Base-by-base conservation (phyloP, 1,140 invertebrate genomes). In the Drosophila nikananu region DNA sequence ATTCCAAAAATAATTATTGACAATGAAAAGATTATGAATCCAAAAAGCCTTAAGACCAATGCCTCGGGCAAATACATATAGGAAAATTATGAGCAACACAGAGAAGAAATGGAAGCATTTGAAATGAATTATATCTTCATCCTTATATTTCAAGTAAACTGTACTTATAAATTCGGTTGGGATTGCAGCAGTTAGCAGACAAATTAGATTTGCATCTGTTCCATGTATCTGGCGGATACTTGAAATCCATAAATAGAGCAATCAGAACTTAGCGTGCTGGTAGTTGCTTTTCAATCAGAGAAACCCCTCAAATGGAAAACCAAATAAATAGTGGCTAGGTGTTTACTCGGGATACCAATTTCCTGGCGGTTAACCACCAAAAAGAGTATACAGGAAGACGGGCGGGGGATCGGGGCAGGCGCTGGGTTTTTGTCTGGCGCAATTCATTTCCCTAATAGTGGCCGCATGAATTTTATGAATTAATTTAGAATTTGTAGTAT, bases 381-480 rank as follows among this genome's bases (percentile, higher is more conserved):
- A 37, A 12, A 39, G 9, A n/a, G 39, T 23, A 25, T 6, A 12
- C 32, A 25, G 21, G 19, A 8, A 21, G 51, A 46, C 61, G 30
- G 59, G 39, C 46, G 51, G 65, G 55, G 54, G n/a, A 52, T 42
- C 42, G 57, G 60, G 63, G 49, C 61, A 46, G 60, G 49, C 17
- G 17, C 37, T 42, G 17, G 19, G 44, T 60, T 58, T 37, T 68
- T 58, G 48, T 68, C 49, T 37, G 65, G 52, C 61, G 44, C 49
- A 72, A 81, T 81, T 70, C 80, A 76, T 81, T 87, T 87, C 76
- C 81, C 90, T 81, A 89, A 86, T 90, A 77, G 90, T 75, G 83
- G 77, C 74, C 75, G 58, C 71, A 61, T 35, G 66, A 79, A 83
- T 91, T 91, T 90, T 91, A 92, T 91, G 89, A 91, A 91, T 91